Percentiles rank a stretch among this genome's conserved stretches.
phyloP scores from a whole-genome alignment of 1,140 invertebrate genomes.

The Pseudoatta argentina region DNA sequence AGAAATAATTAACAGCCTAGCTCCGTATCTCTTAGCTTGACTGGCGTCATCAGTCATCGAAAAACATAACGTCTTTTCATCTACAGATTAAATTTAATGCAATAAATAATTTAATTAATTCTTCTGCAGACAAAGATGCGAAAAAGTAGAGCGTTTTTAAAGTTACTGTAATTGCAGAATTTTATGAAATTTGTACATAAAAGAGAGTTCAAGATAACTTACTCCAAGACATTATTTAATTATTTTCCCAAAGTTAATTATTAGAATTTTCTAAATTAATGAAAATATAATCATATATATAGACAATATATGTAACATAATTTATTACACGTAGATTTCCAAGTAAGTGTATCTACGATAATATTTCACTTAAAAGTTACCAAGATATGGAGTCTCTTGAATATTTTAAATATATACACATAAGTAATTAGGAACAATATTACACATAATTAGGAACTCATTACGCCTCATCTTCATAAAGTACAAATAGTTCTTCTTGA shows the following conservation, averaged over 20 bases:
- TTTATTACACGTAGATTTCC: not conserved
- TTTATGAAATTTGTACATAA: not conserved
- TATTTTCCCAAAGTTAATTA: not conserved
- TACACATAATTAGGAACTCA: not conserved
- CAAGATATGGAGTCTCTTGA: not conserved
- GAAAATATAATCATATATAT: not conserved
- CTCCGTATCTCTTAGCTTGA: not conserved
- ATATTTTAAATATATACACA: not conserved
- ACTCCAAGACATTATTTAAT: not conserved
- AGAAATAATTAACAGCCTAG: constrained; percentile 62
- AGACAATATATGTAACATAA: not conserved
- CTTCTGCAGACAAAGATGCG: not conserved
- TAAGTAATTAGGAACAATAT: not conserved
- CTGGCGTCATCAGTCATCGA: not conserved
- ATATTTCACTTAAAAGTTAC: not conserved
- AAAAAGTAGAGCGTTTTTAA: not conserved
- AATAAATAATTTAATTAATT: not conserved
- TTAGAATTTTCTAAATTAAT: not conserved
- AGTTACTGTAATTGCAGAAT: not conserved
- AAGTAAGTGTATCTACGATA: not conserved
- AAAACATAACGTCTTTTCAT: not conserved
- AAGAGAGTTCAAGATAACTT: no score
- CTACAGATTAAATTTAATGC: not conserved
- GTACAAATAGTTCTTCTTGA: not conserved
- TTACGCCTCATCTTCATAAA: not conserved